phyloP scores from a whole-genome alignment of 2,113 vertebrate species.

The Tetrax tetrax region DNA sequence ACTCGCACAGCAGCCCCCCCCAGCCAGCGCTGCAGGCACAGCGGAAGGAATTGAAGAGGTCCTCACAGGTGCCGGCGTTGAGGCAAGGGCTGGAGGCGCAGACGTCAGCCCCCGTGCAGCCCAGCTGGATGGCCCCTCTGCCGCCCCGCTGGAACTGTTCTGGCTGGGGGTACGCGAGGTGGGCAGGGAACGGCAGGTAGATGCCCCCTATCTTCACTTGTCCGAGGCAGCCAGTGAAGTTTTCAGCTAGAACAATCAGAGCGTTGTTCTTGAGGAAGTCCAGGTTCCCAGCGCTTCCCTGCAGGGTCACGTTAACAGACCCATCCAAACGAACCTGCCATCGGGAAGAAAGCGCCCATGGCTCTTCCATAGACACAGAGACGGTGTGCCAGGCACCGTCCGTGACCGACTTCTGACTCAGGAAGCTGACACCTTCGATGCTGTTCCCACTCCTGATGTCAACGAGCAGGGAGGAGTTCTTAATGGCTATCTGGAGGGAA shows the following conservation, averaged over 20 bases:
- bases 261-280: conserved; percentile 81
- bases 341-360: conserved; percentile 41
- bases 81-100: conserved; percentile 85
- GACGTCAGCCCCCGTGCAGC: conserved; percentile 80
- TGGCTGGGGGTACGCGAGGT: conserved; percentile 53
- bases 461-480: conserved; percentile 81
- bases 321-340: conserved; percentile 85
- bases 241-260: conserved; percentile 78
- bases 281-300: conserved; percentile 71
- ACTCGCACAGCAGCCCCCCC: conserved; percentile 83
- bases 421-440: conserved; percentile 75
- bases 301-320: conserved; percentile 52
- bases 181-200: conserved; percentile 80
- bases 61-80: conserved; percentile 82
- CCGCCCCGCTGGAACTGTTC: conserved; percentile 74
- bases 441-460: conserved; percentile 78
- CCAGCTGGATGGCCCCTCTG: conserved; percentile 50
- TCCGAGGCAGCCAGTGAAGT: conserved; percentile 90
- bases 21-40: conserved; percentile 85
- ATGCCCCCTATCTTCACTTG: conserved; percentile 85
- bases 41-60: conserved; percentile 85
- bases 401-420: conserved; percentile 67
- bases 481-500: conserved; percentile 82
- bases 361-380: conserved; percentile 77
- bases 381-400: conserved; percentile 90